Percentiles rank a stretch among this genome's conserved stretches.
Evolutionary conservation across 2,888 invertebrate species (phyloP).

Genomic region (Brenthis ino): DNA sequence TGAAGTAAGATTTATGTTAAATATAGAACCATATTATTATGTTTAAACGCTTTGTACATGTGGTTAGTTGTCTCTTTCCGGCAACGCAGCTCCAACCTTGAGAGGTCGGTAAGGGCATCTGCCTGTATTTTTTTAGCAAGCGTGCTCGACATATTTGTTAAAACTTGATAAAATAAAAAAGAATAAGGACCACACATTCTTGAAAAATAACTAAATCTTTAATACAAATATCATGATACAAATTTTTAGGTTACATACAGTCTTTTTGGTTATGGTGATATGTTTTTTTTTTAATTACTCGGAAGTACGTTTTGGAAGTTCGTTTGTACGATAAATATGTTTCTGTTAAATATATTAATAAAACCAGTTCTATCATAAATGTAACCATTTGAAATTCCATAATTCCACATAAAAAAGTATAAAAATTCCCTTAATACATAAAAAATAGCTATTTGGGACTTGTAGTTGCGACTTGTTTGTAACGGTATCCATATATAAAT

Average conservation of each 20-base stretch:
- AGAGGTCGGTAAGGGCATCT: constrained; percentile 42
- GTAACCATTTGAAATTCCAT: too few species aligned
- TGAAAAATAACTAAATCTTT: constrained; percentile 5
- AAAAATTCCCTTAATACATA: too few species aligned
- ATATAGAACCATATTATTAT: constrained; percentile 21
- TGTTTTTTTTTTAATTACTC: too few species aligned
- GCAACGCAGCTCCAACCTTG: constrained; percentile 42
- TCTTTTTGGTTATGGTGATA: not conserved
- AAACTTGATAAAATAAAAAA: constrained; percentile 18
- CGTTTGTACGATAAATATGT: too few species aligned
- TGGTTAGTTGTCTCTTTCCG: constrained; percentile 36
- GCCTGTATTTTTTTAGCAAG: constrained; percentile 39
- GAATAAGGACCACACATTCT: not conserved
- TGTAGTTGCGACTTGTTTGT: too few species aligned
- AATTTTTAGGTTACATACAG: constrained; percentile 9
- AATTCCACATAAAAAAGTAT: too few species aligned
- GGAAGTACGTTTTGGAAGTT: too few species aligned
- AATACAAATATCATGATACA: not conserved
- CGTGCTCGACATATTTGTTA: constrained; percentile 37
- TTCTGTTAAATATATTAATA: too few species aligned
- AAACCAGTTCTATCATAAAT: too few species aligned
- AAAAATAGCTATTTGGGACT: too few species aligned
- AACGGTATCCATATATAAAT: too few species aligned
- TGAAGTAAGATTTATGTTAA: constrained; percentile 63
- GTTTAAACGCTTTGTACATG: constrained; percentile 32